A percentile compares a stretch with the other conserved stretches of the same genome.
These are phyloP conservation scores for Kryptolebias marmoratus DNA, from an alignment of 2,113 vertebrate species.

Conservation along the genomic window DNA sequence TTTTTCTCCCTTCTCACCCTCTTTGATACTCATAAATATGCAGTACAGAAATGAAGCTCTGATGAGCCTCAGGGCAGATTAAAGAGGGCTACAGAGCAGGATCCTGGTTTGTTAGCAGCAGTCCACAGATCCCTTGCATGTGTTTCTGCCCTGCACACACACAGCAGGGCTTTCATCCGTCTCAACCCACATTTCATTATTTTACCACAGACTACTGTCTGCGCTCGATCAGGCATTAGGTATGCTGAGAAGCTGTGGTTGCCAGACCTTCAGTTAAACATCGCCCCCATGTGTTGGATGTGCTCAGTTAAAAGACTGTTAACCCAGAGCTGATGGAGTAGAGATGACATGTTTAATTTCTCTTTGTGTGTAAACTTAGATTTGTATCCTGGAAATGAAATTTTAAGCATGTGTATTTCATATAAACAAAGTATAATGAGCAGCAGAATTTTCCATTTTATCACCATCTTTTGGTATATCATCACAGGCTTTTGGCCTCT, in stretches of 20 bases:
- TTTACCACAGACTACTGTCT: conserved; percentile 45
- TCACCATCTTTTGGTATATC: conserved; percentile 56
- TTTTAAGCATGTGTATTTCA: conserved; percentile 63
- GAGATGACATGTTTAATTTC: conserved; percentile 36
- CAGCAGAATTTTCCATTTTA: conserved; percentile 74
- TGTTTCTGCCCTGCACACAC: conserved; percentile 57
- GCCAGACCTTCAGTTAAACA: conserved; percentile 36
- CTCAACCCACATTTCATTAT: conserved; percentile 54
- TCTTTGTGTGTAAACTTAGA: conserved; percentile 18
- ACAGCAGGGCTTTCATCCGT: conserved; percentile 55
- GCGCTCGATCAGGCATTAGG: conserved; percentile 3
- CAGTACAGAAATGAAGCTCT: conserved; percentile 73
- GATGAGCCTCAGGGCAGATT: conserved; percentile 75
- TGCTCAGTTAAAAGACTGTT: not conserved
- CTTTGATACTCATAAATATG: conserved; percentile 72
- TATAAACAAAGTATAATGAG: conserved; percentile 70
- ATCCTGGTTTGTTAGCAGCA: conserved; percentile 71
- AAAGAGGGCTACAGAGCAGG: conserved; percentile 65
- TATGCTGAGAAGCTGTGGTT: conserved; percentile 1
- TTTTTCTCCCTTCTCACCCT: conserved; percentile 38
- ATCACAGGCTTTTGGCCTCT: conserved; percentile 56
- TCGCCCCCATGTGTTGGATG: conserved; percentile 51
- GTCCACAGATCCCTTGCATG: conserved; percentile 66
- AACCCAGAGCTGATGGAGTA: conserved; percentile 9
- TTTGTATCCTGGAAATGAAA: conserved; percentile 40